Evolutionary conservation across 2,888 invertebrate species (phyloP).

Genomic region (Calameuta idolon): DNA sequence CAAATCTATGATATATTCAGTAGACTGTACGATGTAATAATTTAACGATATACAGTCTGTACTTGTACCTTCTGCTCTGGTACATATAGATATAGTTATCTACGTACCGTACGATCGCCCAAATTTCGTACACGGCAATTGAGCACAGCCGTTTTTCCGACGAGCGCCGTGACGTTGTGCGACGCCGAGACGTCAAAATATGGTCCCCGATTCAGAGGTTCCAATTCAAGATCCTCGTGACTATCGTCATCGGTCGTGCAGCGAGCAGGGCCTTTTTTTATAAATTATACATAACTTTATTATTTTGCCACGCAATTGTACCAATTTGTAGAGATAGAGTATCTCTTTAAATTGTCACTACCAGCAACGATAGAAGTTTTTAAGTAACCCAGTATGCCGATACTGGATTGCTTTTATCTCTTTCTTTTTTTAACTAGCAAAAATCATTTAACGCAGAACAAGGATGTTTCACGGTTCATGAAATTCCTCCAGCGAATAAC

Average conservation of each 20-base stretch:
- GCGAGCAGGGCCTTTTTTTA: conserved; percentile 52
- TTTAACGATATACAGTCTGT: neutral
- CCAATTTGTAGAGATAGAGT: neutral
- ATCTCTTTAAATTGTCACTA: neutral
- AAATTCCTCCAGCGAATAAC: neutral
- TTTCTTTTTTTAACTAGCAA: neutral
- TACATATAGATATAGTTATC: neutral
- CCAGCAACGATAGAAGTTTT: neutral
- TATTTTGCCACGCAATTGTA: conserved; percentile 10
- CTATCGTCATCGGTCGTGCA: conserved; percentile 61
- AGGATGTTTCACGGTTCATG: neutral
- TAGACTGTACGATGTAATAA: neutral
- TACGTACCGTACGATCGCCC: conserved; percentile 80
- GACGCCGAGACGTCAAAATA: conserved; percentile 79
- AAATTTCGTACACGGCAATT: conserved; percentile 82
- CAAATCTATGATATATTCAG: too few species aligned
- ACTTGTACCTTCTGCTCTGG: neutral
- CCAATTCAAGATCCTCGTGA: conserved; percentile 64
- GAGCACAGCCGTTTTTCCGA: conserved; percentile 81
- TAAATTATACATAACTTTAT: conserved; percentile 2
- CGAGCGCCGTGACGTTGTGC: conserved; percentile 81
- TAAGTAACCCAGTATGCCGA: neutral
- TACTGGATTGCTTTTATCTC: neutral
- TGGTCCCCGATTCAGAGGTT: conserved; percentile 73
- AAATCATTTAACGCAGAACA: neutral